Evolutionary conservation across 2,888 invertebrate species (phyloP).

Genomic region (Ischnus inquisitorius): DNA sequence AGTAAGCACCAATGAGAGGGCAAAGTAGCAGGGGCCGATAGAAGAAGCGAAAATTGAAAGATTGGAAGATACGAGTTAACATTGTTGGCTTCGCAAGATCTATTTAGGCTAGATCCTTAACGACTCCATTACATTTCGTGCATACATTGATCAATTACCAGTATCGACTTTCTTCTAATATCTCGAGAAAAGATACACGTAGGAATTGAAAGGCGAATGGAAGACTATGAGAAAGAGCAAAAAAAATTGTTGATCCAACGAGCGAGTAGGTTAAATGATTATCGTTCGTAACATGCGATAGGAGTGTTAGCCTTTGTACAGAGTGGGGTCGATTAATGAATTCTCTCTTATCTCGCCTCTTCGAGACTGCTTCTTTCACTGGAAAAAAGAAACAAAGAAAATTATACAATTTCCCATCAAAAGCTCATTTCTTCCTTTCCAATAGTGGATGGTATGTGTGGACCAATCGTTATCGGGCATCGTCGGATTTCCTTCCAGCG

Average conservation of each 20-base stretch:
- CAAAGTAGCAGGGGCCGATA: neutral
- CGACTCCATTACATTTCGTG: neutral
- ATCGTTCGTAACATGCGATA: neutral
- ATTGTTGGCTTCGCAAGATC: neutral
- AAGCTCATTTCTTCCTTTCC: slow-evolving; percentile 14
- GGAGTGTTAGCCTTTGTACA: neutral
- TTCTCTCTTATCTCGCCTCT: neutral
- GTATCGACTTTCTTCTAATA: neutral
- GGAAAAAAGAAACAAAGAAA: too few relatives aligned
- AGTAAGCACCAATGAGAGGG: neutral
- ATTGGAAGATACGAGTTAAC: neutral
- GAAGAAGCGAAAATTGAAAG: neutral
- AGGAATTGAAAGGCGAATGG: neutral
- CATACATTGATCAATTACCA: neutral
- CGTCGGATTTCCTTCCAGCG: slow-evolving; percentile 15
- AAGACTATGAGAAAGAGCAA: neutral
- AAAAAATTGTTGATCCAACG: neutral
- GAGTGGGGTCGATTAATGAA: neutral
- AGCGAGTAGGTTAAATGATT: neutral
- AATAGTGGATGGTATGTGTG: slow-evolving; percentile 23
- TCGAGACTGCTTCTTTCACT: slow-evolving; percentile 1
- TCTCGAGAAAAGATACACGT: neutral
- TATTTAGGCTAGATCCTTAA: neutral
- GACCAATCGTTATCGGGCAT: slow-evolving; percentile 4
- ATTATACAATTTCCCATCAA: neutral